Evolutionary conservation across 2,888 invertebrate species (phyloP).

Genomic region (Drymonia ruficornis): DNA sequence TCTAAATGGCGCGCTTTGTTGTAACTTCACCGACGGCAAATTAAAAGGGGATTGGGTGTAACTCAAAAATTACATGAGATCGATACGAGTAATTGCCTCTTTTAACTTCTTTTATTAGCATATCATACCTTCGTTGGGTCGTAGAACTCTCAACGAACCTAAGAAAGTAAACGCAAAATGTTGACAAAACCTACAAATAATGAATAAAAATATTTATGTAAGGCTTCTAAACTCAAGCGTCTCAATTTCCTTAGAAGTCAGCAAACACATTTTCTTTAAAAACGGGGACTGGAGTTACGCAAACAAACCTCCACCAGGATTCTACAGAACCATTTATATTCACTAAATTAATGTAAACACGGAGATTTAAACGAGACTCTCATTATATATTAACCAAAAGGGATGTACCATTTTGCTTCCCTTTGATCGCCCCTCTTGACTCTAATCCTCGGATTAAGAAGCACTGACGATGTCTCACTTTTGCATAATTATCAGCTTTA

Average conservation of each 20-base stretch:
- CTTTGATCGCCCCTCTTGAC: constrained; percentile 70
- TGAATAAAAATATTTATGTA: background rate
- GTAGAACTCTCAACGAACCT: too few species aligned
- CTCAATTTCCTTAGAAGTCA: constrained; percentile 10
- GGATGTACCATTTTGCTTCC: constrained; percentile 63
- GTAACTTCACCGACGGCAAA: too few species aligned
- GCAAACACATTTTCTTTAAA: constrained; percentile 9
- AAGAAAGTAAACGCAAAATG: too few species aligned
- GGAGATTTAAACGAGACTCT: constrained; percentile 63
- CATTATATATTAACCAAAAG: constrained; percentile 80
- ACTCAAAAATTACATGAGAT: too few species aligned
- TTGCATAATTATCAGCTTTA: constrained; percentile 77
- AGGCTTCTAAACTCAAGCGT: background rate
- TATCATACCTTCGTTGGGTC: too few species aligned
- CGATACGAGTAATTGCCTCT: too few species aligned
- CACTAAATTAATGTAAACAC: constrained; percentile 78
- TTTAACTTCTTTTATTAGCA: too few species aligned
- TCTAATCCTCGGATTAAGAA: constrained; percentile 72
- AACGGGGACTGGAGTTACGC: constrained; percentile 3
- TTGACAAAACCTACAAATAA: background rate
- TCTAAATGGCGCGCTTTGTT: too few species aligned
- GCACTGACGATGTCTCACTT: constrained; percentile 65
- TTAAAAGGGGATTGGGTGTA: too few species aligned
- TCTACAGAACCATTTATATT: constrained; percentile 51
- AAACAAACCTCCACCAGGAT: constrained; percentile 15